Conservation (phyloP, 2,113 vertebrate genomes). For the Entelurus aequoreus region DNA sequence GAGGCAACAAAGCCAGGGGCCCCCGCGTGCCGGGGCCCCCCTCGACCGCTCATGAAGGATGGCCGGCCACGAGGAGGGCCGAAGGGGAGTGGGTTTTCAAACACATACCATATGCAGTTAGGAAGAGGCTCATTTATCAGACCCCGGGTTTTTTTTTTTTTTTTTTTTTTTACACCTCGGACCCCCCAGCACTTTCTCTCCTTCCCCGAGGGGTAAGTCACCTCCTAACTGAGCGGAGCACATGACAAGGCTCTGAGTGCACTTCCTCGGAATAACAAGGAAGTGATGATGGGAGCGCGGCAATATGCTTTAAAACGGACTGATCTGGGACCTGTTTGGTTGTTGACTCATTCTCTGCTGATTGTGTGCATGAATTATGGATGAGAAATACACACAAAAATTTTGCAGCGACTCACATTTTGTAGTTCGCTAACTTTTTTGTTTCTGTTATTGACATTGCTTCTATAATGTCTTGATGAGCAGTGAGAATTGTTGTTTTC, state of each 20-base stretch:
- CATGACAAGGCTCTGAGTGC: conserved; percentile 63
- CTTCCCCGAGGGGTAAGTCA: conserved; percentile 62
- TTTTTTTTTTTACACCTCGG: conserved; percentile 69
- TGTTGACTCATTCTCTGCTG: too few relatives aligned
- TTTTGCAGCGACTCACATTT: too few relatives aligned
- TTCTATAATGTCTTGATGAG: too few relatives aligned
- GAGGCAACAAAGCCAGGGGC: conserved; percentile 71
- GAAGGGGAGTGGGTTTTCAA: conserved; percentile 71
- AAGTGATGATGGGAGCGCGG: conserved; percentile 38
- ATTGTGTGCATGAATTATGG: too few relatives aligned
- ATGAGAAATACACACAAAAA: too few relatives aligned
- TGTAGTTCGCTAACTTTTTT: too few relatives aligned
- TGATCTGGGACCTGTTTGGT: too few relatives aligned
- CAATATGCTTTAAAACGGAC: too few relatives aligned
- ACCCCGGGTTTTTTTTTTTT: conserved; percentile 57
- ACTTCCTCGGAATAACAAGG: conserved; percentile 47
- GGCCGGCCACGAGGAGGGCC: conserved; percentile 66
- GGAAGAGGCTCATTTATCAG: conserved; percentile 75
- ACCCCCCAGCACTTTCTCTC: conserved; percentile 68
- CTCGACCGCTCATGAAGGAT: conserved; percentile 72
- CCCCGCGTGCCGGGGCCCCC: conserved; percentile 43
- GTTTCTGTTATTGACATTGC: too few relatives aligned
- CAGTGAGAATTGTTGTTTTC: too few relatives aligned
- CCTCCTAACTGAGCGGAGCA: conserved; percentile 62
- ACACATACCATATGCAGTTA: conserved; percentile 76